Evolutionary conservation across 2,113 vertebrate genomes (phyloP), one percentile per base, ranked within the genome.

Genomic region (Eolophus roseicapilla): DNA sequence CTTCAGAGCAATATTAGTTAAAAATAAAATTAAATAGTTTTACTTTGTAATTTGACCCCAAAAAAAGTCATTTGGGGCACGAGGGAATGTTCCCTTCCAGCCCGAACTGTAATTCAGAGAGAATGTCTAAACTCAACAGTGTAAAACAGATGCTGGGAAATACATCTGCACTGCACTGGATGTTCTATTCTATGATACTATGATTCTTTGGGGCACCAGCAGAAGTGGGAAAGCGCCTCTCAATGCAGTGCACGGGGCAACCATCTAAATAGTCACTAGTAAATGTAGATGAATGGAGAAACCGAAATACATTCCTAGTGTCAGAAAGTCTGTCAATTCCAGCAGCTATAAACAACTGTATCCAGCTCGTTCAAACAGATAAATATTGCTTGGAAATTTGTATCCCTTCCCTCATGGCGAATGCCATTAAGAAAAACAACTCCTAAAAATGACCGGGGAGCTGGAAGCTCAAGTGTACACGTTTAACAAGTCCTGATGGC

Each of bases 41-140:
- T 87, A 79, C 93, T 95, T 88, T 74, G 90, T 92, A 95, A 91
- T 94, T 92, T 79, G 86, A 92, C 96, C 88, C 88, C 91, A 88
- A 92, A 88, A 95, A 95, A 95, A 95, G 78, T 82, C 82, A 86
- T 94, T 89, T 88, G 82, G 88, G 88, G 83, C 77, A 93, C 37
- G 57, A 90, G 85, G 82, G 92, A 95, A 96, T 83, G 86, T 49
- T 96, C 92, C 65, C 62, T 93, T 92, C 84, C 65, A 92, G 89
- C 44, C 86, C 65, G 57, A 90, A 78, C 82, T 88, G 83, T 85
- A 90, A 93, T 94, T 95, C 88, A 78, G 92, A 92, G 89, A 82
- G 86, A 94, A 96, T 92, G 85, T 94, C 95, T 92, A 62, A 94
- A 85, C 67, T 49, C 49, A 76, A 29, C 93, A 95, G 91, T 69